Percentiles rank a stretch among this genome's conserved stretches.
These are phyloP conservation scores for Nephrotoma appendiculata DNA, from an alignment of 2,888 invertebrate species.

Conservation along the genomic window DNA sequence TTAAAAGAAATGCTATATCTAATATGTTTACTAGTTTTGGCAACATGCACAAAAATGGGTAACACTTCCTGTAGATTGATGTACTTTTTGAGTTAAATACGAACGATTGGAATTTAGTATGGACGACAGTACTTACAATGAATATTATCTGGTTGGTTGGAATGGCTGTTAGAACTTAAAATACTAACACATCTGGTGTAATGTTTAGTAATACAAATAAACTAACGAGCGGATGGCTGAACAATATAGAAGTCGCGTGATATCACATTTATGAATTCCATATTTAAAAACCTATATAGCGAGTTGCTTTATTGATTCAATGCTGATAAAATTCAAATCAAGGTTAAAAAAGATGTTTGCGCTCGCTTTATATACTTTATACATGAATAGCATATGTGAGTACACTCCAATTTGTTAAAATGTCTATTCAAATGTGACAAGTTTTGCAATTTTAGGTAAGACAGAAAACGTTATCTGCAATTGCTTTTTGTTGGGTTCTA, in stretches of 20 bases:
- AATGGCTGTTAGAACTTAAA: not conserved
- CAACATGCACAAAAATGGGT: not conserved
- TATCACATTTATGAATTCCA: not conserved
- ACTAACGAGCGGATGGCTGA: not conserved
- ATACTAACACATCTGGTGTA: not conserved
- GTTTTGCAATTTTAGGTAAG: not conserved
- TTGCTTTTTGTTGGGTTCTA: not conserved
- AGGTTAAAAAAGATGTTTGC: not conserved
- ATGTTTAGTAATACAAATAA: not conserved
- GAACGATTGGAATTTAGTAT: not conserved
- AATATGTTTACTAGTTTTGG: not conserved
- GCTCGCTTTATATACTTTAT: not conserved
- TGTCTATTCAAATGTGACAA: not conserved
- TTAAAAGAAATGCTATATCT: no score
- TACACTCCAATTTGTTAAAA: not conserved
- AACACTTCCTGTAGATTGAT: not conserved
- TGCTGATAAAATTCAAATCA: not conserved
- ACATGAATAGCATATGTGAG: not conserved
- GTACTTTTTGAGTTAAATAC: not conserved
- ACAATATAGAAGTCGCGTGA: not conserved
- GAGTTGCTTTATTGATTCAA: not conserved
- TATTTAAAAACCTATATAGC: not conserved
- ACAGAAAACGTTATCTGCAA: not conserved
- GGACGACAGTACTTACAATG: not conserved
- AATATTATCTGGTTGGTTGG: not conserved